Conservation (phyloP, 2,888 invertebrate genomes). For the Hyalella azteca region DNA sequence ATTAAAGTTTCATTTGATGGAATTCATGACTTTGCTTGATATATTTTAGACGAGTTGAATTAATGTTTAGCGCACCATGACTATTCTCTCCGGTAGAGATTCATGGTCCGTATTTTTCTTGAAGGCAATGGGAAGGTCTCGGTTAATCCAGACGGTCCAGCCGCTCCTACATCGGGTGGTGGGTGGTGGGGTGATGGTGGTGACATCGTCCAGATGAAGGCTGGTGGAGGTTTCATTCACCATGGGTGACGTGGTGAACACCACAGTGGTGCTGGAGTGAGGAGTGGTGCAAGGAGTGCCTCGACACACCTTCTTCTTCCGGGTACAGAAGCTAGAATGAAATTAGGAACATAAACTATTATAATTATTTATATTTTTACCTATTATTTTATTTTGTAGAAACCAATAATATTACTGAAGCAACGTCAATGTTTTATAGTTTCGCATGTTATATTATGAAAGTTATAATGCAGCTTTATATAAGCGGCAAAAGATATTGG, state of each 20-base stretch:
- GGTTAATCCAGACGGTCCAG: constrained; percentile 82
- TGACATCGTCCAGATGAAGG: constrained; percentile 58
- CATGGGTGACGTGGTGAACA: constrained; percentile 40
- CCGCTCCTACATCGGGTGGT: constrained; percentile 74
- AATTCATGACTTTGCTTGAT: too few relatives aligned
- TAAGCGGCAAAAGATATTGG: too few relatives aligned
- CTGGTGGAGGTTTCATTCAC: constrained; percentile 42
- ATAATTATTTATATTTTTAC: not conserved
- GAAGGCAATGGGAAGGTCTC: constrained; percentile 63
- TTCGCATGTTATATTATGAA: too few relatives aligned
- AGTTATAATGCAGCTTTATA: too few relatives aligned
- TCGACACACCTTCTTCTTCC: constrained; percentile 53
- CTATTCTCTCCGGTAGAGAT: constrained; percentile 66
- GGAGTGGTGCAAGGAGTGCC: constrained; percentile 68
- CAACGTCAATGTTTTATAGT: too few relatives aligned
- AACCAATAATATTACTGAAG: too few relatives aligned
- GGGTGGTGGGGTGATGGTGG: constrained; percentile 43
- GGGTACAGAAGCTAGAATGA: constrained; percentile 45
- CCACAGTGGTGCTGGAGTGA: constrained; percentile 52
- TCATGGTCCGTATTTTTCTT: constrained; percentile 66
- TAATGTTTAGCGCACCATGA: constrained; percentile 46
- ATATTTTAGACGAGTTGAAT: too few relatives aligned
- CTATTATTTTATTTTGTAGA: too few relatives aligned
- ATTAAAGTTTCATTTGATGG: too few relatives aligned
- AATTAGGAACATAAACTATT: too few relatives aligned